Percentiles rank a stretch among this genome's conserved stretches.
phyloP scores from a whole-genome alignment of 2,113 vertebrate species.

The Tyrannus savana region DNA sequence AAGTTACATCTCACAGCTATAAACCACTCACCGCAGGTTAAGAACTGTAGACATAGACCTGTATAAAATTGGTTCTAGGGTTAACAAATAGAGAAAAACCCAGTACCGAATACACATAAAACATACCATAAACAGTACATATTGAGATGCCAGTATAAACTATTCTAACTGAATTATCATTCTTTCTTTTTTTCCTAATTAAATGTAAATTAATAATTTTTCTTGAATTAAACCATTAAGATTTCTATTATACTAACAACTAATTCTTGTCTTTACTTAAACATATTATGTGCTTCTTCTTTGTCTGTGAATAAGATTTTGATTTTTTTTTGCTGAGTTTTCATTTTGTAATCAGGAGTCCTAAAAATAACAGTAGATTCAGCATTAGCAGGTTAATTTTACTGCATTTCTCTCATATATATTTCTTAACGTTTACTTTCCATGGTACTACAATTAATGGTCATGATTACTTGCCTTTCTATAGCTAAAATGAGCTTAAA shows the following conservation, averaged over 20 bases:
- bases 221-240: background rate
- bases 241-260: background rate
- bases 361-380: background rate
- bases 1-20: background rate
- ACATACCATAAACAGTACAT: background rate
- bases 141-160: background rate
- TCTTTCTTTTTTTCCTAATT: background rate
- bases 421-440: background rate
- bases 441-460: background rate
- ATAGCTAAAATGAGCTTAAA: background rate
- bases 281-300: background rate
- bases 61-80: background rate
- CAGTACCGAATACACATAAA: background rate
- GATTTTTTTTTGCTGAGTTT: background rate
- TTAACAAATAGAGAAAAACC: rapidly evolving
- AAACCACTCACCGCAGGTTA: background rate
- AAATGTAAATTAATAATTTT: background rate
- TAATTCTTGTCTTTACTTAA: background rate
- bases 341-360: background rate
- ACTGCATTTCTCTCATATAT: background rate
- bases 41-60: background rate
- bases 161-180: background rate
- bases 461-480: background rate
- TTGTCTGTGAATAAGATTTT: background rate
- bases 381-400: background rate